Conservation (phyloP, 2,113 vertebrate genomes). For the Ceuthmochares aereus region DNA sequence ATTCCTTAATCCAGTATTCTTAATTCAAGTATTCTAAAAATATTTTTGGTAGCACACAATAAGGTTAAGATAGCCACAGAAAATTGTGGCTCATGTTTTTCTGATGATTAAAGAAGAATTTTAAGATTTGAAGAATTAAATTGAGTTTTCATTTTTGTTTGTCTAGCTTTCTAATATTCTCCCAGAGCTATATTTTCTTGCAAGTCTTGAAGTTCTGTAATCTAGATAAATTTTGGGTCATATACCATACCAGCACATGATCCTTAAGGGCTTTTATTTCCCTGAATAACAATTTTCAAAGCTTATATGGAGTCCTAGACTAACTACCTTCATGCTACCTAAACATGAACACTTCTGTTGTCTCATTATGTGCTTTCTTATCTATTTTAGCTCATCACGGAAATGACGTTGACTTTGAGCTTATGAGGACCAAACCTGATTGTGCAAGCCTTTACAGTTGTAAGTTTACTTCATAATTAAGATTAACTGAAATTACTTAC, state of each 20-base stretch:
- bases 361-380: not conserved
- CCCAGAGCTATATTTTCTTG: not conserved
- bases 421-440: not conserved
- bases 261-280: not conserved
- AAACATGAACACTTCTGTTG: not conserved
- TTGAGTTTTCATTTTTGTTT: not conserved
- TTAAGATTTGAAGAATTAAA: not conserved
- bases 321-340: not conserved
- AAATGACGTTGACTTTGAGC: not conserved
- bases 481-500: constrained; percentile 21
- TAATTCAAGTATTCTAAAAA: not conserved
- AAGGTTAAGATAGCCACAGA: not conserved
- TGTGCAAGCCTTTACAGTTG: not conserved
- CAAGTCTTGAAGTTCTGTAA: not conserved
- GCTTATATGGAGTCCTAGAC: not conserved
- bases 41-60: not conserved
- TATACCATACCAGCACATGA: not conserved
- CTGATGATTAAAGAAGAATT: not conserved
- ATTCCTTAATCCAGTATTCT: not conserved
- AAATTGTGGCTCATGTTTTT: not conserved
- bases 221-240: not conserved
- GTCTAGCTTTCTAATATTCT: not conserved
- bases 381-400: not conserved
- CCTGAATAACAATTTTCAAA: not conserved
- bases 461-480: not conserved